These are phyloP conservation scores for Eupithecia dodoneata DNA, from an alignment of 2,888 invertebrate species.

Conservation along the genomic window DNA sequence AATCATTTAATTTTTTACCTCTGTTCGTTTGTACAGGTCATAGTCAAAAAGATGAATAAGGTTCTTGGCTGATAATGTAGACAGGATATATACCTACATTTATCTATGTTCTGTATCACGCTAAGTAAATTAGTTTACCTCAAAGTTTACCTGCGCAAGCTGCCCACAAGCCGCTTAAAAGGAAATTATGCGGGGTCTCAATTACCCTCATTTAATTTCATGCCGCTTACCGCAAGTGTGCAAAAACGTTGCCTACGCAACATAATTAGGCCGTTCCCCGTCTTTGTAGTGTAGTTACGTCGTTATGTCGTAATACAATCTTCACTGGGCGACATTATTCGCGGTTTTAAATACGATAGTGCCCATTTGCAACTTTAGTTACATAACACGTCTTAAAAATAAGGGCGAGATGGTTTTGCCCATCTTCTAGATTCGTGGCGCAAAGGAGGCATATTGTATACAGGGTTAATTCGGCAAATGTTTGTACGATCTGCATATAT, in stretches of 20 bases:
- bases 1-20: no score
- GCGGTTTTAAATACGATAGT: conserved; percentile 7
- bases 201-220: conserved; percentile 22
- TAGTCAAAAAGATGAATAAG: no score
- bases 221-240: conserved; percentile 10
- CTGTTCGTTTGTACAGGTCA: no score
- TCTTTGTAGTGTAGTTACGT: conserved; percentile 16
- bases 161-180: conserved; percentile 8
- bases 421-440: neutral
- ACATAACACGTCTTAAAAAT: neutral
- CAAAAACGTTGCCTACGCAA: conserved; percentile 20
- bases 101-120: neutral
- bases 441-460: no score
- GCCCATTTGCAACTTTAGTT: conserved; percentile 7
- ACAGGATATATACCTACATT: neutral
- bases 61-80: no score
- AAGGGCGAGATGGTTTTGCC: neutral
- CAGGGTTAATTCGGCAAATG: no score
- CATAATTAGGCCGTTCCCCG: conserved; percentile 28
- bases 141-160: neutral
- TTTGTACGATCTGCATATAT: no score
- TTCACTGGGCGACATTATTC: neutral
- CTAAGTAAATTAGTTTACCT: conserved; percentile 3
- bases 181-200: conserved; percentile 22
- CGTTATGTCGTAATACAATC: conserved; percentile 17